Evolutionary conservation across 2,113 vertebrate species (phyloP).

Genomic region (Marmota monax): DNA sequence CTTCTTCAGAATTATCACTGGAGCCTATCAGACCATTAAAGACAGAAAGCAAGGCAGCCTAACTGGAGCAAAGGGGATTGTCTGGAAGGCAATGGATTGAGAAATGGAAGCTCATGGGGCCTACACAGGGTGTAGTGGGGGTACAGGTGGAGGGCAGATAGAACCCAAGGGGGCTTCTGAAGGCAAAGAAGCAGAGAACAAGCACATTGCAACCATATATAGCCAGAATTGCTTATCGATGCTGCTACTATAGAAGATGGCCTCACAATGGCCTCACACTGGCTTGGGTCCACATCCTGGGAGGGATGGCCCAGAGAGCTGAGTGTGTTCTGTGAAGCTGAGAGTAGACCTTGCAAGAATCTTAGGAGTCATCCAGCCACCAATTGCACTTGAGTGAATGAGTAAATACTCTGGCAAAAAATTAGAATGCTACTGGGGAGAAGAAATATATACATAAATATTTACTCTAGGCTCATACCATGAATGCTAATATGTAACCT

Average conservation of each 20-base stretch:
- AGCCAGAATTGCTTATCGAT: background rate
- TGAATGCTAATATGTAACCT: background rate
- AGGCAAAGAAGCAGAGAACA: background rate
- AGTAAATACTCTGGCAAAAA: background rate
- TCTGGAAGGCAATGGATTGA: background rate
- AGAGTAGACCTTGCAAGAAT: background rate
- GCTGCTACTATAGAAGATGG: too few species aligned
- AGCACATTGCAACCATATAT: background rate
- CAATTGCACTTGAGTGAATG: background rate
- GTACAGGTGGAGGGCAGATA: background rate
- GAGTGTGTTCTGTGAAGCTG: too few species aligned
- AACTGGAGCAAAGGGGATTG: background rate
- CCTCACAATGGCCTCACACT: background rate
- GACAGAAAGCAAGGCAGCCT: background rate
- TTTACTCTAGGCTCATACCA: background rate
- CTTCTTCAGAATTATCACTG: background rate
- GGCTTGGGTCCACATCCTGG: background rate
- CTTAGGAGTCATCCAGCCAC: background rate
- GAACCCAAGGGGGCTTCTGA: background rate
- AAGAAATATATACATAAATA: background rate
- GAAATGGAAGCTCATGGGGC: background rate
- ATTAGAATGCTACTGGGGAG: background rate
- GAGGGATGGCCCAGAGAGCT: rapidly evolving
- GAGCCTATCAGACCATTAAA: background rate
- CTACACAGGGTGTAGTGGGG: background rate